Evolutionary conservation across 2,888 invertebrate genomes (phyloP), one percentile per base, ranked within the genome.

Genomic region (Epiblema foenella): DNA sequence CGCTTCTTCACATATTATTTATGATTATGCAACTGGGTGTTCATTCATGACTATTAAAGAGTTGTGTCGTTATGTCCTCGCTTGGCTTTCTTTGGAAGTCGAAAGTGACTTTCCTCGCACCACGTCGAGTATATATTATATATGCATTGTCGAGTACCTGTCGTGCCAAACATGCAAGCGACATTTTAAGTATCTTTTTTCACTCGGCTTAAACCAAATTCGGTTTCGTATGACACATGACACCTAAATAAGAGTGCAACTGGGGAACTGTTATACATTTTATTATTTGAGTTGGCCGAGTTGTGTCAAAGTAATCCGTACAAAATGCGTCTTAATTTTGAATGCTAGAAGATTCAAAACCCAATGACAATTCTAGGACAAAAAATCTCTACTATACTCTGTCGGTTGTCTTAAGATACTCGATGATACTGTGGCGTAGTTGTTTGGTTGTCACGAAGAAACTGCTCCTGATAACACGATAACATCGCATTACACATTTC

Each of bases 101-200:
- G 80, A 81, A 82, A 82, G 78, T 77, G 68, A 78, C 84, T 86
- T 86, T 85, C 80, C 81, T 82, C 78, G 75, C 78, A 79, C 78
- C 76, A 80, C 80, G 80, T 77, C 70, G 75, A 75, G 74, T 68
- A 69, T 70, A 80, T 81, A 75, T 74, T 74, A 72, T 64, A 69
- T 73, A 73, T 76, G 73, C 69, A 72, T 67, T 74, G 58, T 72
- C 75, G 75, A 71, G 70, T 67, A 49, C 62, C 57, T 56, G 69
- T 67, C 56, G 64, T 68, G 58, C 63, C 72, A 42, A 57, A 59
- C 24, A 58, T 63, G 46, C 57, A 46, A 46, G 57, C 18, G 29
- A 39, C 42, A 65, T 57, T 57, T 49, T 18, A 42, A 42, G 5
- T 15, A 46, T 46, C 5, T n/a, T n/a, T n/a, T 5, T 46, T 46